Base-by-base conservation (phyloP, 2,888 invertebrate genomes). In the Rapana venosa region DNA sequence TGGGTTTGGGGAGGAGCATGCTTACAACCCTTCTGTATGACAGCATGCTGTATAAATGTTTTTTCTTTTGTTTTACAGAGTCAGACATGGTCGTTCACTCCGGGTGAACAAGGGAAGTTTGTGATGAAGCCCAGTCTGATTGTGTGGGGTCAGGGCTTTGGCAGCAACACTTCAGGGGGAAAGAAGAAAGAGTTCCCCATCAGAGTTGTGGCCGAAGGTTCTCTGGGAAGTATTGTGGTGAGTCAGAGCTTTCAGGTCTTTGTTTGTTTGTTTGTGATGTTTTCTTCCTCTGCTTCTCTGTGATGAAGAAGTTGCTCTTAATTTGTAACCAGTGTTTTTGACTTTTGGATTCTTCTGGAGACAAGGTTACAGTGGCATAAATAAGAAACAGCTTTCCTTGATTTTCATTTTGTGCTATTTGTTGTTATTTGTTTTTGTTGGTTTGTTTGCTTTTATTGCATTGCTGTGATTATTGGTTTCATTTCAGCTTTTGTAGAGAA, bases 71-170 rank as follows among this genome's bases (percentile, higher is more conserved):
- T 5, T 36, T 20, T 85, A 22, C 91, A 95, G 95, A 93, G 92
- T 61, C 95, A 95, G 77, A 91, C 87, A 0, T 95, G 95, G 94
- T 93, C 93, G 0, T 95, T 95, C 91, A 93, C 91, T 13, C 95
- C 95, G 13, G 91, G 92, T 17, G 92, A 91, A 74, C 92, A 94
- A 85, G 93, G 94, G 88, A 96, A 95, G 91, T 94, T 93, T 90
- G 94, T 96, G 70, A 94, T 96, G 94, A 96, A 96, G 91, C 95
- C 96, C 15, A 92, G 91, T 36, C 93, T 96, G 79, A 92, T 95
- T 47, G 95, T 94, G 2, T 95, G 95, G 95, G 95, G 95, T n/a
- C 95, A 95, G 91, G 95, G 95, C 36, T 94, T 94, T 88, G 94
- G 93, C 90, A 92, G 90, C 32, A 92, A 92, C 1, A 94, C 95